phyloP scores from a whole-genome alignment of 2,113 vertebrate genomes.

The Leuciscus idus region DNA sequence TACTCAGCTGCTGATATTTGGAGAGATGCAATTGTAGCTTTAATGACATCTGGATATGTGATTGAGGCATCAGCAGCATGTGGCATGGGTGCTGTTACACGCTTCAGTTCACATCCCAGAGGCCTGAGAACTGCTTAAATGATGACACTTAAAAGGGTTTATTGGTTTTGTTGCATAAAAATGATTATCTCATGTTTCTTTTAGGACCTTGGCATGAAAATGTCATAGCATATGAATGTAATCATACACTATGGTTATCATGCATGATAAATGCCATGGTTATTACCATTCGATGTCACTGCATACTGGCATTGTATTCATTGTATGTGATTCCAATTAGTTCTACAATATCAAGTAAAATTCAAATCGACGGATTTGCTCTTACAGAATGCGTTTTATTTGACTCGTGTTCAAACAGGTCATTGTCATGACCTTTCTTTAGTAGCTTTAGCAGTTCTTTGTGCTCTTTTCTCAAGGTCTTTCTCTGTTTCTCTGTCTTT shows the following conservation, averaged over 20 bases:
- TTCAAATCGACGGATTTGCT: no score
- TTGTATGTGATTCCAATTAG: no score
- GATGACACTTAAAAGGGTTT: background rate
- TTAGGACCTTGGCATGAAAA: background rate
- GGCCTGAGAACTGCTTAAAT: background rate
- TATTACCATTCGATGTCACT: no score
- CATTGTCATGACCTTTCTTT: background rate
- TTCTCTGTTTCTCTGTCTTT: background rate
- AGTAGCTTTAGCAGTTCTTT: background rate
- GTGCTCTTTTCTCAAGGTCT: background rate
- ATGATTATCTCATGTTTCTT: background rate
- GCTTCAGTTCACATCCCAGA: background rate
- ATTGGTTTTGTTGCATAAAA: background rate
- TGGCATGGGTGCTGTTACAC: background rate
- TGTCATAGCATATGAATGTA: background rate
- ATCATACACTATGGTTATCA: no score
- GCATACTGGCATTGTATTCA: no score
- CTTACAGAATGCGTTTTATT: no score
- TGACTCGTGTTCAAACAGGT: no score
- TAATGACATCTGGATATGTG: background rate
- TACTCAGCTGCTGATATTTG: background rate
- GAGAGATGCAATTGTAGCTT: background rate
- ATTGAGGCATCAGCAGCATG: slow-evolving; percentile 4
- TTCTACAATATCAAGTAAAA: no score
- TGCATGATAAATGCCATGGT: no score